Evolutionary conservation across 2,113 vertebrate species (phyloP), one percentile per base, ranked within the genome.

Genomic region (Okapia johnstoni): DNA sequence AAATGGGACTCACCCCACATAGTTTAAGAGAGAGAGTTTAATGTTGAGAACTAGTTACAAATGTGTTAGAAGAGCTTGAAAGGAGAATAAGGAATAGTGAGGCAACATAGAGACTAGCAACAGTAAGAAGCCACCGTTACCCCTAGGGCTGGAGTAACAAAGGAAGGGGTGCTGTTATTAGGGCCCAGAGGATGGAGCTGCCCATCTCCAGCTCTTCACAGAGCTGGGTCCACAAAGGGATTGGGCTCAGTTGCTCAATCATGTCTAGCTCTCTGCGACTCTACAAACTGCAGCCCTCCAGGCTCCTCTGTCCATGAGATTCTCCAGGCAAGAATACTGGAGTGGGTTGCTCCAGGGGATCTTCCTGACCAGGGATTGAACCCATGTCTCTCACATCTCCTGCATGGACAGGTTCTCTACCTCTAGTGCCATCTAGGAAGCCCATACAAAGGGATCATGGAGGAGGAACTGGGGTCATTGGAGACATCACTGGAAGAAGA

Each of bases 11-110:
- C 25, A 60, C 17, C 54, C 40, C 36, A 48, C 33, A 55, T 21
- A 76, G 66, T 66, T 92, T 52, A 40, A 93, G 61, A 94, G 30
- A 92, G 30, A 95, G 55, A 90, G 94, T 54, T 97, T 86, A 96
- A 95, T 81, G 73, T 61, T 57, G 57, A 89, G 25, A 93, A 70
- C 52, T 96, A 70, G 55, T 96, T 28, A 80, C 9, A 87, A 76
- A 92, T n/a, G 26, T 79, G 83, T 54, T 88, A 36, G 26, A 84
- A 93, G 57, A 87, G 10, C 14, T 54, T 79, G 55, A 79, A 89
- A 95, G 61, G 33, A 85, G 97, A 97, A 94, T 10, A 86, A 60
- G 58, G 28, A 54, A 77, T 33, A 84, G 40, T 3, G 15, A 95
- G 61, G 43, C 50, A 96, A 95, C 40, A 25, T 15, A 93, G 94